Conservation (phyloP, 2,888 invertebrate species). For the Leptopterna dolabrata region DNA sequence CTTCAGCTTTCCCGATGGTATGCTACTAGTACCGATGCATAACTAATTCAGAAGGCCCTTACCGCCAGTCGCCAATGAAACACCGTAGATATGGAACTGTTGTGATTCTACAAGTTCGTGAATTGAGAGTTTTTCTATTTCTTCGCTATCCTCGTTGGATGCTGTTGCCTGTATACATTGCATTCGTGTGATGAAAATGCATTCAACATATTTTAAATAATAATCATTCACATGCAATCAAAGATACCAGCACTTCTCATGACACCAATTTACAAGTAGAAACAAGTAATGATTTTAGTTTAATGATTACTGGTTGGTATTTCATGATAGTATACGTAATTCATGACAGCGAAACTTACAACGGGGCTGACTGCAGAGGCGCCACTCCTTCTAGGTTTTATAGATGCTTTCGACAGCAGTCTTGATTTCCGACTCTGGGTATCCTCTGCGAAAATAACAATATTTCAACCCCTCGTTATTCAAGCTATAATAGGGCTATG, state of each 20-base stretch:
- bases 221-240: too few relatives aligned
- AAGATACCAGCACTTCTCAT: too few relatives aligned
- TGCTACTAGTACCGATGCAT: too few relatives aligned
- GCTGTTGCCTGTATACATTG: neutral
- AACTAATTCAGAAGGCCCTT: neutral
- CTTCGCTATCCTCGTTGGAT: neutral
- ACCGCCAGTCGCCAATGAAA: neutral
- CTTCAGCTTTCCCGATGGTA: too few relatives aligned
- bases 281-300: too few relatives aligned
- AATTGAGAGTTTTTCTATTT: neutral
- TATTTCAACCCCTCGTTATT: neutral
- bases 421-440: neutral
- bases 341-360: too few relatives aligned
- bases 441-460: neutral
- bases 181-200: too few relatives aligned
- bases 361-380: neutral
- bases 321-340: too few relatives aligned
- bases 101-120: constrained; percentile 1
- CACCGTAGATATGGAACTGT: constrained; percentile 8
- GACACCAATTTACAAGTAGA: too few relatives aligned
- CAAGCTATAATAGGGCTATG: neutral
- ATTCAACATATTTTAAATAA: too few relatives aligned
- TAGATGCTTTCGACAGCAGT: neutral
- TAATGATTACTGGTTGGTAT: too few relatives aligned
- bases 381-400: neutral